Percentiles rank a stretch among this genome's conserved stretches.
These are phyloP conservation scores for Fregata magnificens DNA, from an alignment of 2,113 vertebrate genomes.

Conservation along the genomic window DNA sequence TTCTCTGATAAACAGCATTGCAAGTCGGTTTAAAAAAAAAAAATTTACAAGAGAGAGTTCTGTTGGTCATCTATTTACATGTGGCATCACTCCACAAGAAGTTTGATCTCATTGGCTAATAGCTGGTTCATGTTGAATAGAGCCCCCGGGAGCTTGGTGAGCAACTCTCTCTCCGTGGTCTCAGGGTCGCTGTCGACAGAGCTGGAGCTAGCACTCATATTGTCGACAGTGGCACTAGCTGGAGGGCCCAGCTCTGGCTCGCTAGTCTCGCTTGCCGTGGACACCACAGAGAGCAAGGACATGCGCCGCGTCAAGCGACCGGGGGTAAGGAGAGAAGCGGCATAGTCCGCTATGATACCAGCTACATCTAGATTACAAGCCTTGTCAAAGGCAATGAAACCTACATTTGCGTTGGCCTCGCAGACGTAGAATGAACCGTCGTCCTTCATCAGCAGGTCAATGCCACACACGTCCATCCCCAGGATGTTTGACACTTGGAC, in stretches of 20 bases:
- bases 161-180: conserved; percentile 82
- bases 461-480: conserved; percentile 83
- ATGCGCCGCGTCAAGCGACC: conserved; percentile 83
- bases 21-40: conserved; percentile 70
- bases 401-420: conserved; percentile 84
- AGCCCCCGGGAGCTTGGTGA: conserved; percentile 81
- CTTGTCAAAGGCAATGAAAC: conserved; percentile 87
- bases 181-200: conserved; percentile 86
- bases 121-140: conserved; percentile 86
- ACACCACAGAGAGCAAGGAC: conserved; percentile 84
- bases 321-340: conserved; percentile 80
- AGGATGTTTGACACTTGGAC: conserved; percentile 83
- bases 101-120: conserved; percentile 83
- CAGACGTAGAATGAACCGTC: conserved; percentile 83
- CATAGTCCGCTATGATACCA: conserved; percentile 84
- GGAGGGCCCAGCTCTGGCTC: conserved; percentile 81
- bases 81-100: conserved; percentile 79
- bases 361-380: conserved; percentile 85
- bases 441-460: conserved; percentile 83
- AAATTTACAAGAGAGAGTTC: conserved; percentile 72
- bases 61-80: conserved; percentile 71
- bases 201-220: conserved; percentile 85
- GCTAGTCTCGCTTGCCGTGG: conserved; percentile 82
- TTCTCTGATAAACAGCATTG: conserved; percentile 80
- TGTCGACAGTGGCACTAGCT: conserved; percentile 80